Evolutionary conservation across 2,113 vertebrate genomes (phyloP).

Genomic region (Apteryx owenii): DNA sequence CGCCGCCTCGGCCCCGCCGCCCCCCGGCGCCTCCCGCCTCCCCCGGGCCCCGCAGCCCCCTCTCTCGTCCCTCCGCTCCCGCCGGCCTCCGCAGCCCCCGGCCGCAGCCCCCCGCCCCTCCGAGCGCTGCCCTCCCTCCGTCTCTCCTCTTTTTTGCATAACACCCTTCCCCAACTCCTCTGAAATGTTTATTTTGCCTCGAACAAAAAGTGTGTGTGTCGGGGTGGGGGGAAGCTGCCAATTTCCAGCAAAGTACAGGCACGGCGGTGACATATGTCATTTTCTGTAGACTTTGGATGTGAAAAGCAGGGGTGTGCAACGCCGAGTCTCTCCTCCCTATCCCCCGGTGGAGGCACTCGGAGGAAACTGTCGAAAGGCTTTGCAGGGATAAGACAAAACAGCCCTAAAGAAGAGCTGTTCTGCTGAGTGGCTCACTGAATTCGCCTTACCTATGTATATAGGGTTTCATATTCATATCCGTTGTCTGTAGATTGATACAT

Average conservation of each 20-base stretch:
- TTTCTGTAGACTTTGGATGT: neutral
- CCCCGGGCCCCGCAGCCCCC: neutral
- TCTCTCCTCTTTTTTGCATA: neutral
- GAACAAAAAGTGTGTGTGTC: constrained; percentile 43
- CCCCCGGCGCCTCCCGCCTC: neutral
- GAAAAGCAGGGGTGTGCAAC: neutral
- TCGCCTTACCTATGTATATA: constrained; percentile 42
- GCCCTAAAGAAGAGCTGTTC: constrained; percentile 26
- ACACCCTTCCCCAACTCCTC: neutral
- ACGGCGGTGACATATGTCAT: neutral
- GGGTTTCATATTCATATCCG: constrained; percentile 51
- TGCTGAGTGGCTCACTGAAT: constrained; percentile 36
- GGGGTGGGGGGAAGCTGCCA: neutral
- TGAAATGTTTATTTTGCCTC: constrained; percentile 7
- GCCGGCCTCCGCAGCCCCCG: neutral
- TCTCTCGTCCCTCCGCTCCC: neutral
- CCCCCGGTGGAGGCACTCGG: neutral
- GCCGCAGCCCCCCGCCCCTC: neutral
- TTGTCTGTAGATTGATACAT: constrained; percentile 22
- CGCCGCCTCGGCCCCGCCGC: neutral
- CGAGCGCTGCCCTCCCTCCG: neutral
- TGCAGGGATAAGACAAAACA: neutral
- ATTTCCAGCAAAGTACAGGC: neutral
- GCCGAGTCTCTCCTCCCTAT: neutral
- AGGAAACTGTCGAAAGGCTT: neutral